Percentiles rank a stretch among this genome's conserved stretches.
These are phyloP conservation scores for Leucoma salicis DNA, from an alignment of 2,888 invertebrate species.

Conservation along the genomic window DNA sequence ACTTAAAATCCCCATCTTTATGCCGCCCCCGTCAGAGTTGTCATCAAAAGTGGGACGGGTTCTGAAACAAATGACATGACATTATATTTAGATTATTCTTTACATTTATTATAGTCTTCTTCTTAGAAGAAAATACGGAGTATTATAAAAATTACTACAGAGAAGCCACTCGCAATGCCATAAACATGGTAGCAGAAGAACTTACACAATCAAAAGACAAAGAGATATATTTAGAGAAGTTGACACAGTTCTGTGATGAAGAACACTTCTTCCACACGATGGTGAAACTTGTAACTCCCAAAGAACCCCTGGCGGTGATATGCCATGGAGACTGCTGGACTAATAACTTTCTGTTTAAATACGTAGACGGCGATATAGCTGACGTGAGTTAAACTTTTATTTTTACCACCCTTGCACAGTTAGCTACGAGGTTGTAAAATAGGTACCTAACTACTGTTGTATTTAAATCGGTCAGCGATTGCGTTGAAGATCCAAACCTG, in stretches of 20 bases:
- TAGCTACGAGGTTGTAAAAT: not conserved
- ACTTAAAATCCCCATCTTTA: too few relatives aligned
- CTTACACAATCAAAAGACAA: conserved; percentile 61
- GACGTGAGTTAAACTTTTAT: conserved; percentile 61
- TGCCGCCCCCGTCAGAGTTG: too few relatives aligned
- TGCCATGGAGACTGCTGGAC: conserved; percentile 90
- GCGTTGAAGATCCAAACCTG: too few relatives aligned
- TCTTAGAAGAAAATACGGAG: conserved; percentile 84
- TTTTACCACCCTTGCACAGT: not conserved
- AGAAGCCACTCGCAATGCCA: conserved; percentile 84
- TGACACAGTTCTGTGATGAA: conserved; percentile 83
- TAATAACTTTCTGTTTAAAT: conserved; percentile 86
- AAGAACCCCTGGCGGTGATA: conserved; percentile 85
- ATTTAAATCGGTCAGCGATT: too few relatives aligned
- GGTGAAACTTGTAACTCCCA: conserved; percentile 83
- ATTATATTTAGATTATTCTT: not conserved
- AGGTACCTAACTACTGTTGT: too few relatives aligned
- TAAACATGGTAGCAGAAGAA: conserved; percentile 83
- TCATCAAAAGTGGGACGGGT: not conserved
- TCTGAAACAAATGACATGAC: not conserved
- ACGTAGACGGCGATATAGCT: conserved; percentile 76
- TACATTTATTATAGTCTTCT: conserved; percentile 76
- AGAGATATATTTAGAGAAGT: conserved; percentile 81
- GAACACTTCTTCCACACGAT: conserved; percentile 86
- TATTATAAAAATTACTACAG: conserved; percentile 87